These are phyloP conservation scores for Alethe diademata DNA, from an alignment of 2,113 vertebrate species.

Conservation along the genomic window DNA sequence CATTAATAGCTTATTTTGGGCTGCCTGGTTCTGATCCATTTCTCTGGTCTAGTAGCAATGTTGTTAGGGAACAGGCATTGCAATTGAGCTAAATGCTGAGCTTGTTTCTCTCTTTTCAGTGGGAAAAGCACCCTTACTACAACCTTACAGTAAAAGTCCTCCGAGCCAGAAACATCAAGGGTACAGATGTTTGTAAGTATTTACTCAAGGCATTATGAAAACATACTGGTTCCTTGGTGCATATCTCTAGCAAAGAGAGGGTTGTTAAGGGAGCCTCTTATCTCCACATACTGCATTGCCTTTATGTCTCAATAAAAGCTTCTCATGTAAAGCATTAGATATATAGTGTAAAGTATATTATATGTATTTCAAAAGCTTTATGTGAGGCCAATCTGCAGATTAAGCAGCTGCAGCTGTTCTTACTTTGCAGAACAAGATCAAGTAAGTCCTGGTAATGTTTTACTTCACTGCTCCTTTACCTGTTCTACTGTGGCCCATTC, in stretches of 20 bases:
- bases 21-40: background rate
- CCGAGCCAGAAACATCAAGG: slow-evolving; percentile 74
- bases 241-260: background rate
- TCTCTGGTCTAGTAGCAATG: background rate
- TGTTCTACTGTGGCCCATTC: background rate
- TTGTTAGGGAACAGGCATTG: background rate
- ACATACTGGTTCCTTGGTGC: background rate
- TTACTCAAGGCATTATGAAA: background rate
- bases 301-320: background rate
- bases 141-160: slow-evolving; percentile 78
- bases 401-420: background rate
- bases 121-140: slow-evolving; percentile 76
- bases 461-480: background rate
- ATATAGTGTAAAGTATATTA: background rate
- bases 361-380: background rate
- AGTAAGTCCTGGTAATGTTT: background rate
- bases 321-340: background rate
- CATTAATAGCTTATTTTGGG: background rate
- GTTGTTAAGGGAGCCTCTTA: background rate
- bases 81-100: background rate
- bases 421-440: background rate
- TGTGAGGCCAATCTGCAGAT: background rate
- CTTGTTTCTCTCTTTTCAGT: slow-evolving; percentile 66
- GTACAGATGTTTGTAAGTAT: slow-evolving; percentile 75
- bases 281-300: background rate